Base-by-base conservation (phyloP, 2,113 vertebrate genomes). In the Eurypyga helias region DNA sequence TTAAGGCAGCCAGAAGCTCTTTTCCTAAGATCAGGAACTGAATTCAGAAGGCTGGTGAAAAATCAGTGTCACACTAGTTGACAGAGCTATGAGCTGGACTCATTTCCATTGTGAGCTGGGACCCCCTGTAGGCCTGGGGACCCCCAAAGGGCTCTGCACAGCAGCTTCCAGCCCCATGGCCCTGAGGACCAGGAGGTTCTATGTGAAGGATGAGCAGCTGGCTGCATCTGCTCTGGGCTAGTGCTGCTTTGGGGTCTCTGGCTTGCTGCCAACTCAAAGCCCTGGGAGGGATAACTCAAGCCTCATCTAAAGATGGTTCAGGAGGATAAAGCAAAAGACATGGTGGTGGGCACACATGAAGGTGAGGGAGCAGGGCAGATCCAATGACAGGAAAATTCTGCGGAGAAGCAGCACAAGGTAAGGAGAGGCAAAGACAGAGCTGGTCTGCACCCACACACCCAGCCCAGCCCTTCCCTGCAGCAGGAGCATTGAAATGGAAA, bases 401-500 rank as follows among this genome's bases (percentile, higher is more conserved):
- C 2, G 4, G 65, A 46, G 60, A 55, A 48, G 38, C 3, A 66
- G 73, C 29, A 36, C 26, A 60, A 75, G 38, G 33, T 8, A 65
- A 3, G 17, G 45, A 79, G 54, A 86, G 13, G 34, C 45, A 84
- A 51, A 65, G 41, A 64, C 26, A 7, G 57, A 83, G 51, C 67
- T 84, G 60, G 20, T 90, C 71, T 94, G 89, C 86, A 87, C 62
- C 91, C 83, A 89, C 91, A 82, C 76, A 91, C 29, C 14, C 70
- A 57, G 5, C 78, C 81, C 82, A 87, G 48, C 38, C 38, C 25
- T 60, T 86, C 21, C 46, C 64, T 0, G 19, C 46, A 75, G 70
- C 71, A 83, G 77, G 29, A 80, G 11, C 90, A 93, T 4, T 64
- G 90, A 86, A 81, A 86, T 88, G 79, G 64, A 96, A 96, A 96